Conservation (phyloP, 2,113 vertebrate species). For the Sprattus sprattus region DNA sequence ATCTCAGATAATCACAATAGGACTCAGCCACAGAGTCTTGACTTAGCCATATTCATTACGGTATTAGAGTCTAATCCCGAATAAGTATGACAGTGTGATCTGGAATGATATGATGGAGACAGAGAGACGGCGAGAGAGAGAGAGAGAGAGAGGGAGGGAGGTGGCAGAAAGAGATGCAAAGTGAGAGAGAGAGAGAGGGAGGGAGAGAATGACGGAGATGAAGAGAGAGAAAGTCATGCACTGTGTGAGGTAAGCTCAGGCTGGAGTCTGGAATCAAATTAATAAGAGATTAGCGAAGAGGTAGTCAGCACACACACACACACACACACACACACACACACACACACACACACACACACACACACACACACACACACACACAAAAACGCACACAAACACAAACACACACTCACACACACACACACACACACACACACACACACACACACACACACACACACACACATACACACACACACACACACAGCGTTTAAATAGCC, state of each 20-base stretch:
- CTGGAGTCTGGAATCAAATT: constrained; percentile 20
- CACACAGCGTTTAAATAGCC: background rate
- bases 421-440: background rate
- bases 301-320: background rate
- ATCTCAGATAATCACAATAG: background rate
- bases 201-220: background rate
- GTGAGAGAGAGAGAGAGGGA: background rate
- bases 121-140: background rate
- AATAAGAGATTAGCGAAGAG: constrained; percentile 35
- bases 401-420: background rate
- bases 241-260: constrained; percentile 19
- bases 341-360: constrained; percentile 8
- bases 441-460: background rate
- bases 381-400: background rate
- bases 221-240: background rate
- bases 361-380: background rate
- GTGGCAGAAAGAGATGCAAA: background rate
- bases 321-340: constrained; percentile 6
- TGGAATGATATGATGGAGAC: background rate
- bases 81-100: background rate
- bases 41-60: constrained; percentile 12
- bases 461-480: background rate
- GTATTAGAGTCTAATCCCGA: constrained; percentile 1
- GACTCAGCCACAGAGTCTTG: background rate
- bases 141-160: background rate